These are phyloP conservation scores for Manis javanica DNA, from an alignment of 2,797 vertebrate genomes.

Conservation along the genomic window DNA sequence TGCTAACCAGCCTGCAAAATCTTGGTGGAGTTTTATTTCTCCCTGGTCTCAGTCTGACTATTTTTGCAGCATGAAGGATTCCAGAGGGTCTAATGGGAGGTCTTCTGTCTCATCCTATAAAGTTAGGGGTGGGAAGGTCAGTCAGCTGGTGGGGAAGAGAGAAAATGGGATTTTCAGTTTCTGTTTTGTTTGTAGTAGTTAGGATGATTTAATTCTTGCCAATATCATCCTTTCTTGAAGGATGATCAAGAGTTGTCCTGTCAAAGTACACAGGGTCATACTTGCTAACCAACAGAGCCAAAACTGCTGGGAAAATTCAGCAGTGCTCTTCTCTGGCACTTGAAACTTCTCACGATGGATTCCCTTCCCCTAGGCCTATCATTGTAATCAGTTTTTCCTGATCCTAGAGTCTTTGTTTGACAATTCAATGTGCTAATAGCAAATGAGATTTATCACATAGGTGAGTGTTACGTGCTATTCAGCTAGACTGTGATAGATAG, in stretches of 20 bases:
- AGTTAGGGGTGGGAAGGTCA: background rate
- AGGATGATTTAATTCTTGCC: background rate
- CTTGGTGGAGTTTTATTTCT: background rate
- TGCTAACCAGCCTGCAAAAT: background rate
- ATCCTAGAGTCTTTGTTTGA: background rate
- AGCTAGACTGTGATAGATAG: background rate
- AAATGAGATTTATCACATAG: background rate
- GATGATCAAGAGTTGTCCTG: background rate
- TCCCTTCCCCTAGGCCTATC: background rate
- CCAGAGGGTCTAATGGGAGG: background rate
- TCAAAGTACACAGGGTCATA: background rate
- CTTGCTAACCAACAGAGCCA: background rate
- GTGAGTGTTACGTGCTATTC: background rate
- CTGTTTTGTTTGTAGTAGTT: background rate
- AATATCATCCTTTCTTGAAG: background rate
- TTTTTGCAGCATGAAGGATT: background rate
- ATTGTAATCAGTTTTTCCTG: background rate
- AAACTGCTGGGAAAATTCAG: background rate
- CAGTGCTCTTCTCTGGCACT: background rate
- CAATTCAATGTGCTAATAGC: background rate
- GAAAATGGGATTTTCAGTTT: background rate
- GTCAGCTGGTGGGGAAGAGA: background rate
- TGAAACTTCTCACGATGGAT: background rate
- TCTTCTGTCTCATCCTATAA: background rate
- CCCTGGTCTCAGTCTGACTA: background rate